Evolutionary conservation across 2,888 invertebrate genomes (phyloP), one percentile per base, ranked within the genome.

Genomic region (Eristalis arbustorum): DNA sequence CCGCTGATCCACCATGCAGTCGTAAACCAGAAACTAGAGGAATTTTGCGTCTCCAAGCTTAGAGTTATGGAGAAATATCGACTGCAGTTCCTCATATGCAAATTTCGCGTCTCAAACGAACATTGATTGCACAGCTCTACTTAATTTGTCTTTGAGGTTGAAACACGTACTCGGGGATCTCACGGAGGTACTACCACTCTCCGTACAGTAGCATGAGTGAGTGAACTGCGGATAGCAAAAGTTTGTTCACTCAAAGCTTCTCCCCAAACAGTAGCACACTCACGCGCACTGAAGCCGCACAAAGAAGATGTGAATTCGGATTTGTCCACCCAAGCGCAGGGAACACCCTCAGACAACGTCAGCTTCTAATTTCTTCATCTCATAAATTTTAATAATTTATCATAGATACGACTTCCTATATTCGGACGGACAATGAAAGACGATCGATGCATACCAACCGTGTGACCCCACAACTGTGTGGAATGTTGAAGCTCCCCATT

Each of bases 401-500:
- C 40, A 42, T 62, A 67, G 28, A 49, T 62, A 61, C 40, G 42
- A 62, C 62, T 76, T 80, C 72, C 80, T 62, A 75, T 57, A 23
- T 8, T 66, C 42, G 14, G 22, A 40, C 68, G 22, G 56, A 61
- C 40, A 25, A 57, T 57, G 14, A 59, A 14, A 61, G 64, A 25
- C 31, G 40, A 64, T 22, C 49, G 8, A 18, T 18, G 18, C 56
- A 8, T 40, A 2, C 28, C 23, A 25, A 40, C 57, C 69, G 74
- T 75, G 67, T 84, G 74, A 78, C 74, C 11, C 31, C 57, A 61
- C 56, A 61, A 18, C 37, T 28, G 28, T 34, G n/a, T 68, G 42
- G 62, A 66, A 81, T 77, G 73, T 81, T 82, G 82, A 49, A 59
- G 61, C 77, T 77, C 61, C 57, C 66, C 82, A 82, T 82, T 81